Percentiles rank a stretch among this genome's conserved stretches.
Conservation (phyloP, 1,140 invertebrate genomes). For the Dendrolimus punctatus region DNA sequence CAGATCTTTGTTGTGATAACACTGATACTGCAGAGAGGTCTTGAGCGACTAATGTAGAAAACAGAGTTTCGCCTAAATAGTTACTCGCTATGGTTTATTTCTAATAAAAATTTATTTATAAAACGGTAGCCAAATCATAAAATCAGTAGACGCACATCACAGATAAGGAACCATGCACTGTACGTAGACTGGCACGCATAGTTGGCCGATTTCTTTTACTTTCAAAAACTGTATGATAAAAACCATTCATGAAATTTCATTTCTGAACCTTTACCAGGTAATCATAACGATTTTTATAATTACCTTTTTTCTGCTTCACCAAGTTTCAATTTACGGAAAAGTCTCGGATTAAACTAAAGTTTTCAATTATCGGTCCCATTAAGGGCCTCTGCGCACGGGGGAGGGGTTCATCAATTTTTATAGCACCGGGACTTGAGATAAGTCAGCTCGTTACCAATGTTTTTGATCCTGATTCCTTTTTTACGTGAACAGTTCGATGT, state of each 20-base stretch:
- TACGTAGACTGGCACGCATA: too few relatives aligned
- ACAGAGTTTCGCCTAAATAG: too few relatives aligned
- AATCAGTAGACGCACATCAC: too few relatives aligned
- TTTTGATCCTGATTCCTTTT: conserved; percentile 9
- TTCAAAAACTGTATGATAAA: background rate
- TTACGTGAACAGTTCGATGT: background rate
- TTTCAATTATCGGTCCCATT: conserved; percentile 42
- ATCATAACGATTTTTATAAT: conserved; percentile 11
- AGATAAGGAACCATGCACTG: too few relatives aligned
- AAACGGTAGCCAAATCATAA: too few relatives aligned
- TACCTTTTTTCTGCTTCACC: conserved; percentile 21
- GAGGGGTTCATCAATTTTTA: conserved; percentile 47
- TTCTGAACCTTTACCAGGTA: background rate
- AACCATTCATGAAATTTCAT: background rate
- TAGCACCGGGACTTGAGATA: conserved; percentile 29
- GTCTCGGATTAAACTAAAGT: conserved; percentile 35
- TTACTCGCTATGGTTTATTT: too few relatives aligned
- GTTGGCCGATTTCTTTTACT: too few relatives aligned
- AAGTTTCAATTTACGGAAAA: conserved; percentile 32
- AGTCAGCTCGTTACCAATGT: conserved; percentile 31
- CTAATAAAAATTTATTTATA: too few relatives aligned
- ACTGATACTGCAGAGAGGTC: too few relatives aligned
- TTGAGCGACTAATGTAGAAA: too few relatives aligned
- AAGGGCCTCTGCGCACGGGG: conserved; percentile 13
- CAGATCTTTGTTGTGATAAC: too few relatives aligned